Percentiles rank a stretch among this genome's conserved stretches.
Evolutionary conservation across 1,140 invertebrate genomes (phyloP).

Genomic region (Lepidostoma basale): DNA sequence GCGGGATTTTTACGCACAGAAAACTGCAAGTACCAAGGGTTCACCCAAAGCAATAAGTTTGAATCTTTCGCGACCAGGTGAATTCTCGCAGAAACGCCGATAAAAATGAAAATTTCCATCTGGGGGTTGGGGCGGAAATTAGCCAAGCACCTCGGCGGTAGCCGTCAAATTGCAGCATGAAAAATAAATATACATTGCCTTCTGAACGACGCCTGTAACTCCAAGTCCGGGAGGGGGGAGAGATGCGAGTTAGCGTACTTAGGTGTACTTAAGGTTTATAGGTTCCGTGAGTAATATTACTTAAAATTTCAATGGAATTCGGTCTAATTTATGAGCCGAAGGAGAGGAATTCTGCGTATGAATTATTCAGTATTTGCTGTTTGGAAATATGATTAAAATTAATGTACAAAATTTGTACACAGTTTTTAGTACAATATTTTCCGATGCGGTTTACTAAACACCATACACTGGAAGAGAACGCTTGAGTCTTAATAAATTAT

Average conservation of each 20-base stretch:
- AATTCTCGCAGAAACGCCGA: conserved; percentile 23
- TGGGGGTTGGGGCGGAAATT: conserved; percentile 32
- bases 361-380: conserved; percentile 4
- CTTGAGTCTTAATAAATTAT: no score
- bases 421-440: no score
- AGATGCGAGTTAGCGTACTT: conserved; percentile 4
- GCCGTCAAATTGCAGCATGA: conserved; percentile 46
- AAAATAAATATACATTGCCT: conserved; percentile 45
- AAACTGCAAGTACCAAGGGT: no score
- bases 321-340: conserved; percentile 27
- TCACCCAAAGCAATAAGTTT: neutral
- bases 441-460: no score
- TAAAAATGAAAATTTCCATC: conserved; percentile 37
- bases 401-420: no score
- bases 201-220: conserved; percentile 27
- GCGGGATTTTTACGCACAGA: no score
- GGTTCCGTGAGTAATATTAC: conserved; percentile 36
- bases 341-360: neutral
- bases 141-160: conserved; percentile 28
- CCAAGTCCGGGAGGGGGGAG: neutral
- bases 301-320: conserved; percentile 42
- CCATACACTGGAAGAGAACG: no score
- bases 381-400: neutral
- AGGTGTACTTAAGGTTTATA: conserved; percentile 43
- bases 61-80: conserved; percentile 30